Conservation (phyloP, 2,797 vertebrate species). For the Chromis chromis region DNA sequence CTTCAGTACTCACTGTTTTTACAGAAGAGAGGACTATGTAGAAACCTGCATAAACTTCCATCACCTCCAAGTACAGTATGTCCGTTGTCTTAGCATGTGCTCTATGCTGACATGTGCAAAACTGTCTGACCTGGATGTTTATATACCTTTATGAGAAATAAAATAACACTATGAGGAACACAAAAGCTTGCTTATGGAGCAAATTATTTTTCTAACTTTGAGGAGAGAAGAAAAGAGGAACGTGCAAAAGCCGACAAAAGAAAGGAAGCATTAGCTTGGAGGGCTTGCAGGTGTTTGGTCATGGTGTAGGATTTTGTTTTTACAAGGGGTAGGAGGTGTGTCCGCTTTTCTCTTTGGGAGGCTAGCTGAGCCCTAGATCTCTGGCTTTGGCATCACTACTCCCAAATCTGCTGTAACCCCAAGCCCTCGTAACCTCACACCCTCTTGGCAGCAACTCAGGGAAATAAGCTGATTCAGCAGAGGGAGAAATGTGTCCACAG, state of each 20-base stretch:
- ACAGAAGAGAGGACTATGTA: constrained; percentile 13
- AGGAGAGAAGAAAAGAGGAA: constrained; percentile 7
- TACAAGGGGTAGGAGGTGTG: constrained; percentile 56
- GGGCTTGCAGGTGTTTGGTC: constrained; percentile 68
- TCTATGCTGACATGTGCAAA: constrained; percentile 9
- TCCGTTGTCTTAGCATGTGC: constrained; percentile 11
- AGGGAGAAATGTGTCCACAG: constrained; percentile 46
- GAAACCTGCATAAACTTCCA: constrained; percentile 25
- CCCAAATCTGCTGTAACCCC: constrained; percentile 57
- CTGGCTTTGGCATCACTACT: constrained; percentile 58
- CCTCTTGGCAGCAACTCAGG: constrained; percentile 59
- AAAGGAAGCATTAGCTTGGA: constrained; percentile 45
- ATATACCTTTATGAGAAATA: constrained; percentile 9
- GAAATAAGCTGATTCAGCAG: constrained; percentile 73
- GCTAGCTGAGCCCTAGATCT: constrained; percentile 64
- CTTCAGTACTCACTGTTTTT: constrained; percentile 26
- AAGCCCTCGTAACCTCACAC: constrained; percentile 55
- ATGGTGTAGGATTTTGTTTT: constrained; percentile 64
- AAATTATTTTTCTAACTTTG: constrained; percentile 24
- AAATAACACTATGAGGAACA: constrained; percentile 22
- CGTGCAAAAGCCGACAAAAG: constrained; percentile 35
- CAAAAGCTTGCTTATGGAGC: constrained; percentile 4
- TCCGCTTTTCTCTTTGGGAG: constrained; percentile 57
- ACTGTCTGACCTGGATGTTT: constrained; percentile 15
- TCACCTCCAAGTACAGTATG: constrained; percentile 7